These are phyloP conservation scores for Pantherophis alleghaniensis DNA, from an alignment of 2,797 vertebrate species.

Conservation along the genomic window DNA sequence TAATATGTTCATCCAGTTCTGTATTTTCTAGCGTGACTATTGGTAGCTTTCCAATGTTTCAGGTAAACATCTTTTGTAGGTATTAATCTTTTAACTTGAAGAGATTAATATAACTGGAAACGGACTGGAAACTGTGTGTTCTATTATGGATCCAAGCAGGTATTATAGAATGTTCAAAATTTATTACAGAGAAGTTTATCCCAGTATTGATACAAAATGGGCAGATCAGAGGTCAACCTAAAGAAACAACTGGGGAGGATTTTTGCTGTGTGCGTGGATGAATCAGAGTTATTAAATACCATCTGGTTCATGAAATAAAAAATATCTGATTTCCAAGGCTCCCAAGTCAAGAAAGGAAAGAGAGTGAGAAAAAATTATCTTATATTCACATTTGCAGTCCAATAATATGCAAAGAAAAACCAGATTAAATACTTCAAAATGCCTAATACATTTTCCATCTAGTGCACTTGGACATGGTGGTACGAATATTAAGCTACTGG, in stretches of 20 bases:
- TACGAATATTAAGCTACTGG: background rate
- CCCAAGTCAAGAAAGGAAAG: background rate
- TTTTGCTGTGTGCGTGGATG: background rate
- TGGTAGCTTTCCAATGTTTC: background rate
- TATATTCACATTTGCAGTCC: background rate
- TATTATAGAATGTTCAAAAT: background rate
- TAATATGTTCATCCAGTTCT: background rate
- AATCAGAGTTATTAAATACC: background rate
- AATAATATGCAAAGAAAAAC: background rate
- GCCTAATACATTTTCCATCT: background rate
- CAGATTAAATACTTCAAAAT: background rate
- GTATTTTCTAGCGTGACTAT: background rate
- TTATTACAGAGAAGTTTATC: background rate
- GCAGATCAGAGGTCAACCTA: background rate
- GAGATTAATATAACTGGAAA: background rate
- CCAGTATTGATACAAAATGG: background rate
- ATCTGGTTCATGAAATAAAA: background rate
- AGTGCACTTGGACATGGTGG: too few relatives aligned
- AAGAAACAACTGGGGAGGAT: background rate
- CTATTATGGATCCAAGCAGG: background rate
- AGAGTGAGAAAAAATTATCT: background rate
- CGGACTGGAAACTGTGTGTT: background rate
- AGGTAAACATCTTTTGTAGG: background rate
- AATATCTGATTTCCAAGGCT: background rate
- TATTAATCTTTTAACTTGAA: background rate